Conservation (phyloP, 2,113 vertebrate species). For the Aphelocoma coerulescens region DNA sequence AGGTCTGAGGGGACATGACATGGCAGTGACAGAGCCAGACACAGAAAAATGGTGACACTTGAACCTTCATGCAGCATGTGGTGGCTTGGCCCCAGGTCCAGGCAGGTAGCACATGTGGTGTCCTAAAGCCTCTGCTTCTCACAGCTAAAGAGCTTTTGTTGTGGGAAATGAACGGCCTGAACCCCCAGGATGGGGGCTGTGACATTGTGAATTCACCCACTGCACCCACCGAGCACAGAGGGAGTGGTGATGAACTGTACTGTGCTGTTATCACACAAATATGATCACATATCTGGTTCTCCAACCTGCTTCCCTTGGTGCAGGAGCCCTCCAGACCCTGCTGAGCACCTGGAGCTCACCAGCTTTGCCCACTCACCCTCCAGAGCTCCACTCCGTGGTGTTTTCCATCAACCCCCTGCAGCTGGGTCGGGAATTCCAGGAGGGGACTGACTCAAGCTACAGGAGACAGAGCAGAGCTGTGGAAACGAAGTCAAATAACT, state of each 20-base stretch:
- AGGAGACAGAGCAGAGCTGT: neutral
- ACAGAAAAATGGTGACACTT: neutral
- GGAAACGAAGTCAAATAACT: neutral
- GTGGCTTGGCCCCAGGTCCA: neutral
- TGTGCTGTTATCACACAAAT: fast-evolving
- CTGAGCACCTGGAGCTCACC: neutral
- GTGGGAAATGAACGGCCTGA: neutral
- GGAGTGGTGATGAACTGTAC: fast-evolving
- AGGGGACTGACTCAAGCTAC: neutral
- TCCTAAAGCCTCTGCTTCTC: neutral
- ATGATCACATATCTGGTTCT: fast-evolving
- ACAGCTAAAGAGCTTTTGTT: fast-evolving
- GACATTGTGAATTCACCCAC: fast-evolving
- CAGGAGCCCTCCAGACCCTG: neutral
- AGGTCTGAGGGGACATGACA: fast-evolving
- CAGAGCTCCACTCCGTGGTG: fast-evolving
- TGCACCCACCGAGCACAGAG: fast-evolving
- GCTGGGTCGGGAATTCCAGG: neutral
- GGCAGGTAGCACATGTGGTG: fast-evolving
- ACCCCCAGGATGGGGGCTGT: fast-evolving
- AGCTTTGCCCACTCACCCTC: neutral
- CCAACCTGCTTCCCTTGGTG: fast-evolving
- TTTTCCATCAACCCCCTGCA: neutral
- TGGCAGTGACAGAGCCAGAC: neutral
- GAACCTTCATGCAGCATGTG: fast-evolving